Evolutionary conservation across 2,113 vertebrate genomes (phyloP), one percentile per base, ranked within the genome.

Genomic region (Limanda limanda): DNA sequence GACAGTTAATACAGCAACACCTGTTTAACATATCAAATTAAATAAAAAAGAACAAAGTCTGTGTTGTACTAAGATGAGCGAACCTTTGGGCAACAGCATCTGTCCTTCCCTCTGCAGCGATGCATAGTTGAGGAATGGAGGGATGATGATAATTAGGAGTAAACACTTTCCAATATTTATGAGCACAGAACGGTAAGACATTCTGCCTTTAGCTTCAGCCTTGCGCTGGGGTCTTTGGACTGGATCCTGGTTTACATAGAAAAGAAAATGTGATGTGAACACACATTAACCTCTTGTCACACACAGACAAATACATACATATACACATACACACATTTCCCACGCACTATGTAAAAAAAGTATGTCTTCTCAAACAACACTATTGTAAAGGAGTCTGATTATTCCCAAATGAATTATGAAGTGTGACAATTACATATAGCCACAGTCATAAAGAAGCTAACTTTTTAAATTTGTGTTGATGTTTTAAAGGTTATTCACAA

Each of bases 101-200:
- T 92, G 89, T 79, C 89, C 93, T 81, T 96, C 95, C 89, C 93
- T 90, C 79, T 96, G 95, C 59, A 96, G 91, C 0, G 95, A 94
- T 18, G 95, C 94, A 23, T 95, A 96, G 90, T 96, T 96, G 63
- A 96, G 92, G 70, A 96, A 95, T 0, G 95, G 93, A 73, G 95
- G 95, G 68, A 95, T 77, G 77, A 95, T 55, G 83, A 95, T 60
- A 21, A 95, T 66, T n/a, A 95, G 78, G 17, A 96, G 87, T 8
- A 95, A 78, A 90, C 90, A 91, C 57, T 95, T 95, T 23, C 90
- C 92, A 51, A 91, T 60, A 56, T 91, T 93, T 5, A 77, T 47
- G 35, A 95, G 82, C 23, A 89, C 75, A 23, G 92, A 90, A 68
- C 89, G 68, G 60, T 81, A 92, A 10, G 86, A 86, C 42, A 57